phyloP scores from a whole-genome alignment of 2,113 vertebrate species.

The Serilophus lunatus region DNA sequence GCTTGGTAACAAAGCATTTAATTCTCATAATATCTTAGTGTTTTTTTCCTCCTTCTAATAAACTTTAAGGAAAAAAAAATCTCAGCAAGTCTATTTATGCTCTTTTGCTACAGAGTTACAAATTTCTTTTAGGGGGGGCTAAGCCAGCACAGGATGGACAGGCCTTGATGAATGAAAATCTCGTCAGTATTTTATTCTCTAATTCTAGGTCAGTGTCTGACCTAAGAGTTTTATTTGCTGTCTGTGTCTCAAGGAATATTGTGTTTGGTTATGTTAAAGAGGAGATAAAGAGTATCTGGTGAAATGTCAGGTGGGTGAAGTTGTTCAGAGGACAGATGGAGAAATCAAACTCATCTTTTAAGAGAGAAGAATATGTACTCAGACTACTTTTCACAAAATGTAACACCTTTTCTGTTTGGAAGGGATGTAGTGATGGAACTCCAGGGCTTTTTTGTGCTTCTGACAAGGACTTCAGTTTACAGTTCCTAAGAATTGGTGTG shows the following conservation, averaged over 20 bases:
- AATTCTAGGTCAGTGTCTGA: background rate
- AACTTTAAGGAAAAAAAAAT: background rate
- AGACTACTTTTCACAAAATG: background rate
- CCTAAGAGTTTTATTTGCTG: background rate
- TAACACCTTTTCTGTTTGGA: background rate
- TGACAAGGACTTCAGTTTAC: background rate
- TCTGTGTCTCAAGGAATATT: background rate
- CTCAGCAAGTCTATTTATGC: background rate
- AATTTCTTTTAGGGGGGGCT: background rate
- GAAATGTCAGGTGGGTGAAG: background rate
- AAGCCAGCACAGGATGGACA: background rate
- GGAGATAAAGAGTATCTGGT: background rate
- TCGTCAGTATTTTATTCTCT: background rate
- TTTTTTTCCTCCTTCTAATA: accelerated
- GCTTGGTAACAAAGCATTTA: background rate
- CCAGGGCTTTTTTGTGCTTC: background rate
- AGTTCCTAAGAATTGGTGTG: background rate
- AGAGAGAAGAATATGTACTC: background rate
- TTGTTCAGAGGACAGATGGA: background rate
- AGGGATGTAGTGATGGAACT: background rate
- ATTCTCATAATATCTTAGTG: background rate
- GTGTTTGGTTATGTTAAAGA: background rate
- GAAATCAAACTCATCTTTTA: background rate
- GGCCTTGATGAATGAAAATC: background rate
- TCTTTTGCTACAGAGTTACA: background rate